Percentiles rank a stretch among this genome's conserved stretches.
These are phyloP conservation scores for Marmota monax DNA, from an alignment of 2,113 vertebrate genomes.

Conservation along the genomic window DNA sequence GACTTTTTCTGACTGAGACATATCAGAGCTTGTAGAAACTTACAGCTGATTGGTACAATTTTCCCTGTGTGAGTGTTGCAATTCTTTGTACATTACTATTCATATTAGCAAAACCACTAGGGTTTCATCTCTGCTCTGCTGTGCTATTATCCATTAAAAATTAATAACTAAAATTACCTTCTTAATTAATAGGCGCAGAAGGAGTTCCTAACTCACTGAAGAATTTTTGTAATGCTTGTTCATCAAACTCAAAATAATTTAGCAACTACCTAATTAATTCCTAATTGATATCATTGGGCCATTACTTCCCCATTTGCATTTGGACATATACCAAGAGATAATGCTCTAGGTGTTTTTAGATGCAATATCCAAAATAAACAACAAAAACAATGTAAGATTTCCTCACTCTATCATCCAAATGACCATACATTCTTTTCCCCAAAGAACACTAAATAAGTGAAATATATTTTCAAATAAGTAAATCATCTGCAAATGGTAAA, in stretches of 20 bases:
- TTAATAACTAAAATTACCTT: slow-evolving; percentile 85
- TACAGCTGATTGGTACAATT: slow-evolving; percentile 18
- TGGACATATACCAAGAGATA: slow-evolving; percentile 65
- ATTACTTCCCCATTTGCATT: slow-evolving; percentile 79
- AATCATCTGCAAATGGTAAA: background rate
- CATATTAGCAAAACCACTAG: slow-evolving; percentile 62
- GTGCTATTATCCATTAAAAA: slow-evolving; percentile 78
- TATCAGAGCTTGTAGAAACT: slow-evolving; percentile 1
- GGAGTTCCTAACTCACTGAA: slow-evolving; percentile 78
- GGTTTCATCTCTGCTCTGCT: slow-evolving; percentile 70
- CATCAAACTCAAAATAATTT: slow-evolving; percentile 85
- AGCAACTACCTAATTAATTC: slow-evolving; percentile 84
- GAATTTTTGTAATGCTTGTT: slow-evolving; percentile 80
- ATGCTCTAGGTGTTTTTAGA: slow-evolving; percentile 50
- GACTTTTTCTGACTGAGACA: background rate
- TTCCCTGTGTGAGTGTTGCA: slow-evolving; percentile 16
- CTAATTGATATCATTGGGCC: slow-evolving; percentile 82
- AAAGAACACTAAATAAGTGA: slow-evolving; percentile 44
- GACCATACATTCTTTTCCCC: background rate
- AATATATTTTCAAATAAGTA: slow-evolving; percentile 10
- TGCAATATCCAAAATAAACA: background rate
- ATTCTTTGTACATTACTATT: slow-evolving; percentile 59
- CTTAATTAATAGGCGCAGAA: slow-evolving; percentile 85
- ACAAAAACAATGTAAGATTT: background rate
- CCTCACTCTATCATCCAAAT: slow-evolving; percentile 7